phyloP scores from a whole-genome alignment of 2,888 invertebrate species.

The Gnatocerus cornutus region DNA sequence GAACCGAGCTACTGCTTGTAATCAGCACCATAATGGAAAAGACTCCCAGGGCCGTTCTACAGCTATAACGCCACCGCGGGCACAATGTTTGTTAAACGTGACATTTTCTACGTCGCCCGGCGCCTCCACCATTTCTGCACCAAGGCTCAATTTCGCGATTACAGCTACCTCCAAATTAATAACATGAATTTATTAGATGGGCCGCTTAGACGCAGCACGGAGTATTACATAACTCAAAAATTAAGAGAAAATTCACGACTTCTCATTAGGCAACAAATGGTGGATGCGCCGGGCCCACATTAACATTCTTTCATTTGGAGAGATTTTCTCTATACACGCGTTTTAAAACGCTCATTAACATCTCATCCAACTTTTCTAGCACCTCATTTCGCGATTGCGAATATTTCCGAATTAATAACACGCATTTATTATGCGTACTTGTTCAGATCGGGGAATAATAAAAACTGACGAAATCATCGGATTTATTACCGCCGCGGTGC shows the following conservation, averaged over 20 bases:
- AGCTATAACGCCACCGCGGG: slow-evolving; percentile 53
- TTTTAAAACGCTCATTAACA: too few species aligned
- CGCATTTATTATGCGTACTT: slow-evolving; percentile 58
- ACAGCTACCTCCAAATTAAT: slow-evolving; percentile 45
- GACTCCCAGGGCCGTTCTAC: slow-evolving; percentile 49
- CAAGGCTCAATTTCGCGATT: slow-evolving; percentile 43
- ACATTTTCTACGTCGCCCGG: slow-evolving; percentile 47
- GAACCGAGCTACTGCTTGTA: slow-evolving; percentile 51
- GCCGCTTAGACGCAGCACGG: too few species aligned
- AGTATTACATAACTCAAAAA: too few species aligned
- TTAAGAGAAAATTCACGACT: too few species aligned
- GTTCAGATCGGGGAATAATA: slow-evolving; percentile 55
- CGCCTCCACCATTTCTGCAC: slow-evolving; percentile 35
- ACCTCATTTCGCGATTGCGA: too few species aligned
- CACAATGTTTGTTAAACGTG: slow-evolving; percentile 63
- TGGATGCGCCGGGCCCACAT: too few species aligned
- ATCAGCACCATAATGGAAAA: slow-evolving; percentile 53
- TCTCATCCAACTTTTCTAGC: too few species aligned
- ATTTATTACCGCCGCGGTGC: slow-evolving; percentile 21
- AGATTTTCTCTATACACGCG: too few species aligned
- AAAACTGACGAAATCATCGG: slow-evolving; percentile 45
- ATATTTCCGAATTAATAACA: slow-evolving; percentile 49
- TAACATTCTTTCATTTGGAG: too few species aligned
- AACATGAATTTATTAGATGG: slow-evolving; percentile 29
- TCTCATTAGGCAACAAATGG: neutral